phyloP scores from a whole-genome alignment of 2,888 invertebrate genomes.

The Ethmia dodecea region DNA sequence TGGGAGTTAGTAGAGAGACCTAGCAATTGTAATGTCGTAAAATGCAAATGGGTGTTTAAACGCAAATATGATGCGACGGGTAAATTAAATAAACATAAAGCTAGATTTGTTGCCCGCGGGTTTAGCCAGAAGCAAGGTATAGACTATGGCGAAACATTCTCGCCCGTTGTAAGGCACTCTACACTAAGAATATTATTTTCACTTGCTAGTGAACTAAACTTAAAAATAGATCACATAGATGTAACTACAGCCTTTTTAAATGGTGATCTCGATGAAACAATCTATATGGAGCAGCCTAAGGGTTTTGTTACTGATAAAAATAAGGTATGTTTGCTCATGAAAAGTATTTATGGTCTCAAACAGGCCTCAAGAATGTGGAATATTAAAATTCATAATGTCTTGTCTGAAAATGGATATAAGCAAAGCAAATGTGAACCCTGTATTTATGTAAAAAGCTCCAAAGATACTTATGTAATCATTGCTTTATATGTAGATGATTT shows the following conservation, averaged over 20 bases:
- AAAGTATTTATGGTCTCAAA: constrained; percentile 8
- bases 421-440: constrained; percentile 7
- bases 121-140: constrained; percentile 5
- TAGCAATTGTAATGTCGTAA: background rate
- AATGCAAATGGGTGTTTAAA: constrained; percentile 7
- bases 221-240: constrained; percentile 16
- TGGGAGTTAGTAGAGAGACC: constrained; percentile 8
- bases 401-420: background rate
- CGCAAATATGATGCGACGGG: constrained; percentile 4
- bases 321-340: constrained; percentile 7
- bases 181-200: constrained; percentile 10
- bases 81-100: constrained; percentile 8
- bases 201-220: constrained; percentile 6
- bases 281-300: constrained; percentile 17
- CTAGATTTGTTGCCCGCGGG: constrained; percentile 14
- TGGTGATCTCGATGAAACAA: constrained; percentile 13
- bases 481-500: background rate
- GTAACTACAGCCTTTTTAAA: constrained; percentile 20
- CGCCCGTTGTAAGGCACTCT: constrained; percentile 12
- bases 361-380: constrained; percentile 1
- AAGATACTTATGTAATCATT: background rate
- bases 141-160: constrained; percentile 13
- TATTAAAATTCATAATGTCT: background rate
- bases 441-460: background rate
- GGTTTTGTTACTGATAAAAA: constrained; percentile 4